Percentiles rank a stretch among this genome's conserved stretches.
These are phyloP conservation scores for Crossoptilon crossoptilon DNA, from an alignment of 2,797 vertebrate genomes.

Conservation along the genomic window DNA sequence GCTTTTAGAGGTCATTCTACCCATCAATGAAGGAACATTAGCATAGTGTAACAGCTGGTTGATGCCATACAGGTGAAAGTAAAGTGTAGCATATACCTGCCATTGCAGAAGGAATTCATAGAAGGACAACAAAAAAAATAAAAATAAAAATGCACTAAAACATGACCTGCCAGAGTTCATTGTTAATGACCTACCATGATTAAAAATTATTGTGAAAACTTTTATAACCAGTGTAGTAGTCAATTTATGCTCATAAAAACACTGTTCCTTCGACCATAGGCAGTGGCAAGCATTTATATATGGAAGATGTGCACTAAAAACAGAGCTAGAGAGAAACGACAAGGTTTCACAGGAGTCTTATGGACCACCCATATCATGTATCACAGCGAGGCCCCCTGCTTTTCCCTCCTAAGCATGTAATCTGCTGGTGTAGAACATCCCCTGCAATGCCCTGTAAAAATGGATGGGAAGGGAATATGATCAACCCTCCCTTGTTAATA, in stretches of 20 bases:
- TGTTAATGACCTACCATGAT: neutral
- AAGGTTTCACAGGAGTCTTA: neutral
- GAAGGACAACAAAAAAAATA: neutral
- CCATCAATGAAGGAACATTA: neutral
- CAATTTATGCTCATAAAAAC: neutral
- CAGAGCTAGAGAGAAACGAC: neutral
- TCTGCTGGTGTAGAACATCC: neutral
- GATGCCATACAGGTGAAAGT: neutral
- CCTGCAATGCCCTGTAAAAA: neutral
- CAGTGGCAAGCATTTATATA: neutral
- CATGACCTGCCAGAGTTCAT: neutral
- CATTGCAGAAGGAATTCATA: neutral
- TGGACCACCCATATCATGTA: too few species aligned
- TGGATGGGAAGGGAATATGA: neutral
- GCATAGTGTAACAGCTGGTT: neutral
- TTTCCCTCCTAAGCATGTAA: neutral
- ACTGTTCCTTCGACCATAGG: neutral
- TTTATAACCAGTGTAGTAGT: neutral
- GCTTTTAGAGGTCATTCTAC: neutral
- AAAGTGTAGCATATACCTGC: neutral
- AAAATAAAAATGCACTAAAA: neutral
- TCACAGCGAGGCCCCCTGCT: fast-evolving
- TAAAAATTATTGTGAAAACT: fast-evolving
- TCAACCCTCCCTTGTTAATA: neutral
- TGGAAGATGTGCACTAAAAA: neutral